These are phyloP conservation scores for Paramisgurnus dabryanus DNA, from an alignment of 2,113 vertebrate genomes.

Conservation along the genomic window DNA sequence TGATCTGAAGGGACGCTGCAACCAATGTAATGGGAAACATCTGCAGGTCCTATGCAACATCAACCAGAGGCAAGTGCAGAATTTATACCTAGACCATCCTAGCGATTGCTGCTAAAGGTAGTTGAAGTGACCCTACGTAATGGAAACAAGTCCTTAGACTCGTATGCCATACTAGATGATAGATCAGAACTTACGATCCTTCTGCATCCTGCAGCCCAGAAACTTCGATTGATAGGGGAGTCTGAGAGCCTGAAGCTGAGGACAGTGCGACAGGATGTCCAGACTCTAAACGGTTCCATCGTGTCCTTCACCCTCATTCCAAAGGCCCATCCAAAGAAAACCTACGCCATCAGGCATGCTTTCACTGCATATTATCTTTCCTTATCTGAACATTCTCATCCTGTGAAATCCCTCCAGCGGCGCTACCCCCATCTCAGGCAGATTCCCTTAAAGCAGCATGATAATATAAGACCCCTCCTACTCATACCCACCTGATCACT, in stretches of 20 bases:
- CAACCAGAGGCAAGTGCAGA: conserved; percentile 16
- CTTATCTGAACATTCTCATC: neutral
- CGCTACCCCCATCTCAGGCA: neutral
- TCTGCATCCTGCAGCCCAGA: neutral
- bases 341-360: neutral
- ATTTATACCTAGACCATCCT: neutral
- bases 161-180: neutral
- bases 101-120: neutral
- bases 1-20: conserved; percentile 1
- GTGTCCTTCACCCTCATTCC: conserved; percentile 4
- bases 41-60: neutral
- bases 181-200: neutral
- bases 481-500: neutral
- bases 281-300: neutral
- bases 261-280: neutral
- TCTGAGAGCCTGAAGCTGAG: neutral
- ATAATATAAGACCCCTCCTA: neutral
- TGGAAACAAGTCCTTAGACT: neutral
- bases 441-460: neutral
- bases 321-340: neutral
- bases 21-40: neutral
- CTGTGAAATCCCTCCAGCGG: too few species aligned
- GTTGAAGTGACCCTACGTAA: neutral
- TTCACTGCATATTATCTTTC: neutral
- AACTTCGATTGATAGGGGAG: neutral